Evolutionary conservation across 23 tunicate genomes (phyloP).

Genomic region (Ascidia mentula): DNA sequence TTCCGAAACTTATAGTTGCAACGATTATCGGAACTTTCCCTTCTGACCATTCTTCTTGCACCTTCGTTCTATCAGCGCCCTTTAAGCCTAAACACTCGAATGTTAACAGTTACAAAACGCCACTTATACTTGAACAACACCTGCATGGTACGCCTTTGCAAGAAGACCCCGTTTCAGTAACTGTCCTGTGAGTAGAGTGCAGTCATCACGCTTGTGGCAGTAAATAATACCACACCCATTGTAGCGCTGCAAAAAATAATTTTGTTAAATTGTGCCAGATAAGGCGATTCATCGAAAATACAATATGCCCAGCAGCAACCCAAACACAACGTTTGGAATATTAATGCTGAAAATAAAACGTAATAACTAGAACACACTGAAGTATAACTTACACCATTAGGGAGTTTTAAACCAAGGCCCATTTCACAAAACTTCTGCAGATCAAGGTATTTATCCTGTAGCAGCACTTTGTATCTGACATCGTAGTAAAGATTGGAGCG

Average conservation of each 20-base stretch:
- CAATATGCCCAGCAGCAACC: not conserved
- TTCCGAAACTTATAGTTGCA: constrained; percentile 97
- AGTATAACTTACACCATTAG: constrained; percentile 71
- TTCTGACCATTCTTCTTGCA: constrained; percentile 87
- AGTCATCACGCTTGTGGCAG: constrained; percentile 93
- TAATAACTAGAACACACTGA: no score
- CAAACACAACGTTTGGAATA: not conserved
- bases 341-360: not conserved
- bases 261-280: not conserved
- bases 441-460: constrained; percentile 59
- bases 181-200: constrained; percentile 60
- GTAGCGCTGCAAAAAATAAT: constrained; percentile 32
- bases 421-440: constrained; percentile 56
- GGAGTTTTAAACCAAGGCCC: constrained; percentile 22
- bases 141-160: constrained; percentile 96
- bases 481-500: constrained; percentile 81
- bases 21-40: constrained; percentile 89
- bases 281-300: not conserved
- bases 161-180: constrained; percentile 59
- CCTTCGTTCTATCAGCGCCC: constrained; percentile 58
- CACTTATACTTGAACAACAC: constrained; percentile 18
- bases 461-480: constrained; percentile 58
- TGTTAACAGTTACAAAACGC: not conserved
- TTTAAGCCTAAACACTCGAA: constrained; percentile 45
- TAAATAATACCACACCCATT: constrained; percentile 82